These are phyloP conservation scores for Agrochola circellaris DNA, from an alignment of 2,888 invertebrate genomes.

Conservation along the genomic window DNA sequence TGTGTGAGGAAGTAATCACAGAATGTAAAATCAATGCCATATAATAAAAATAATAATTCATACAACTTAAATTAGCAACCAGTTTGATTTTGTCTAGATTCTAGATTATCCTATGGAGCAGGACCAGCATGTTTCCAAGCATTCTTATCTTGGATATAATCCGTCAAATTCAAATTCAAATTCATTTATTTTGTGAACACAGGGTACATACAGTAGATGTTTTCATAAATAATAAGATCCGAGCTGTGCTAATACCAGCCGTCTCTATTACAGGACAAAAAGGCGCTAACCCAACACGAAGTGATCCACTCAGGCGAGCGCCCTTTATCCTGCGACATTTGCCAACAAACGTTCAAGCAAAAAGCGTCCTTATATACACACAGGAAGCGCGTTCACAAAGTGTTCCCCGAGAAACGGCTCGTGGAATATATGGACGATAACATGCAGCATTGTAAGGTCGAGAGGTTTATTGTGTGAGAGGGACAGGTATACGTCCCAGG, in stretches of 20 bases:
- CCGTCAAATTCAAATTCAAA: no score
- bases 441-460: slow-evolving; percentile 26
- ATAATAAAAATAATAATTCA: no score
- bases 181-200: no score
- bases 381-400: slow-evolving; percentile 84
- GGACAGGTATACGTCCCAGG: neutral
- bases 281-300: slow-evolving; percentile 84
- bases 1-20: no score
- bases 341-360: slow-evolving; percentile 87
- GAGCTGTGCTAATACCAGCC: neutral
- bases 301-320: slow-evolving; percentile 85
- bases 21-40: no score
- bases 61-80: no score
- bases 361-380: slow-evolving; percentile 87
- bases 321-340: slow-evolving; percentile 84
- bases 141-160: no score
- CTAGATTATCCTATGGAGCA: no score
- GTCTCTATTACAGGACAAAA: slow-evolving; percentile 79
- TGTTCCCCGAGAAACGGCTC: slow-evolving; percentile 77
- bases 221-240: no score
- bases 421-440: slow-evolving; percentile 81
- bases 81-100: no score
- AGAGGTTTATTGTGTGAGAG: slow-evolving; percentile 35
- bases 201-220: no score
- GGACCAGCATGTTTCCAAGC: no score